Evolutionary conservation across 2,797 vertebrate genomes (phyloP).

Genomic region (Anguilla obscura): DNA sequence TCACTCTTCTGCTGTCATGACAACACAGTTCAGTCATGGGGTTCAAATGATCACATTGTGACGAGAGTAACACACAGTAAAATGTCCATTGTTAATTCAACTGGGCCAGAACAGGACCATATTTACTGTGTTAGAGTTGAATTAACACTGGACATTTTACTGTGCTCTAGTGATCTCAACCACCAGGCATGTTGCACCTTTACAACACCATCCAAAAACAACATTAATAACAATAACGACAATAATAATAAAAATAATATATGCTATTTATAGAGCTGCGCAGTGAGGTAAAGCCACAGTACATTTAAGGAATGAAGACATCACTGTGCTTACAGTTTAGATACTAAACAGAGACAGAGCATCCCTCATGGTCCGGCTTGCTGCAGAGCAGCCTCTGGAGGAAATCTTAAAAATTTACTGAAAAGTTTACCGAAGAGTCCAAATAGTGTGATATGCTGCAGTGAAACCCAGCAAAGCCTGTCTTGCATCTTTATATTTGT

Average conservation of each 20-base stretch:
- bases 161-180: not conserved
- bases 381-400: not conserved
- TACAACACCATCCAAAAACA: not conserved
- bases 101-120: too few relatives aligned
- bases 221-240: not conserved
- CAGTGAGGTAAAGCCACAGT: not conserved
- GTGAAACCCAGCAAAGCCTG: not conserved
- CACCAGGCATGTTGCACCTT: not conserved
- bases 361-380: not conserved
- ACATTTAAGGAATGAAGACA: not conserved
- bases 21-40: not conserved
- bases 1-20: slow-evolving; percentile 24
- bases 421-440: not conserved
- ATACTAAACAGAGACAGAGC: not conserved
- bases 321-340: not conserved
- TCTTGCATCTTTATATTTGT: not conserved
- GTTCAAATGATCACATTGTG: slow-evolving; percentile 6
- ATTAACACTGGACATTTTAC: too few relatives aligned
- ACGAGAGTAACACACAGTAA: too few relatives aligned
- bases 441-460: not conserved
- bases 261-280: not conserved
- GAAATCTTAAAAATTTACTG: not conserved
- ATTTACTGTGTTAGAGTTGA: too few relatives aligned
- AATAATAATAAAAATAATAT: not conserved
- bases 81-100: too few relatives aligned